These are phyloP conservation scores for Andrena haemorrhoa DNA, from an alignment of 2,888 invertebrate species.

Conservation along the genomic window DNA sequence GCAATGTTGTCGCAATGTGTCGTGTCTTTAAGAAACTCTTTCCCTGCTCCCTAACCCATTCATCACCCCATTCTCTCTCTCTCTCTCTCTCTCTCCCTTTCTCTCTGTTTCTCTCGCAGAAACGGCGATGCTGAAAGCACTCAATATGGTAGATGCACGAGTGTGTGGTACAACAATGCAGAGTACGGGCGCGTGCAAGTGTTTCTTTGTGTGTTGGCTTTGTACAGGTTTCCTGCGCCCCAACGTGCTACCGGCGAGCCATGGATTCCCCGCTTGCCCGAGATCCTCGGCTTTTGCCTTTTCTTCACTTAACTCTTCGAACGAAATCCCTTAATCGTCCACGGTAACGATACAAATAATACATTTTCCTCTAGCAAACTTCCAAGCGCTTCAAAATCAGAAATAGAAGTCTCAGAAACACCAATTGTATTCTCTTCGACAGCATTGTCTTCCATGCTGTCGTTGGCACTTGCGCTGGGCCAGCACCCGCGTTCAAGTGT, in stretches of 20 bases:
- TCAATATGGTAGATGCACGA: slow-evolving; percentile 33
- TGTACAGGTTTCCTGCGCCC: slow-evolving; percentile 10
- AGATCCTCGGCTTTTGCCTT: neutral
- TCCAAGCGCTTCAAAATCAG: neutral
- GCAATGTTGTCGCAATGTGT: slow-evolving; percentile 55
- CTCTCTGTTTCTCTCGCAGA: slow-evolving; percentile 19
- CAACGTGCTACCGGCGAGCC: slow-evolving; percentile 4
- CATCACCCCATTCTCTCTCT: neutral
- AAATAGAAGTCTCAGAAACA: neutral
- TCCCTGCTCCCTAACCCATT: neutral
- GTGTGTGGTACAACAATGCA: slow-evolving; percentile 51
- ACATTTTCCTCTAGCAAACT: neutral
- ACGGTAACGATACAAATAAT: neutral
- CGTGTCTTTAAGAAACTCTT: slow-evolving; percentile 32
- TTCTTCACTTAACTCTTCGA: neutral
- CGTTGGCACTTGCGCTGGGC: neutral
- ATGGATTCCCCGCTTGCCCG: neutral
- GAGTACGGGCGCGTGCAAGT: slow-evolving; percentile 48
- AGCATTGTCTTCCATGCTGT: neutral
- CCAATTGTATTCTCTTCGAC: neutral
- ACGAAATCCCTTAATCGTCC: no score
- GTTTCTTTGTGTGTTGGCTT: slow-evolving; percentile 26
- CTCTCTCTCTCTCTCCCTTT: slow-evolving; percentile 9
- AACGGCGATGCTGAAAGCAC: slow-evolving; percentile 51
- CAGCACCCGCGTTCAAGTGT: neutral